Conservation (phyloP, 2,113 vertebrate genomes). For the Hiodon tergisus region DNA sequence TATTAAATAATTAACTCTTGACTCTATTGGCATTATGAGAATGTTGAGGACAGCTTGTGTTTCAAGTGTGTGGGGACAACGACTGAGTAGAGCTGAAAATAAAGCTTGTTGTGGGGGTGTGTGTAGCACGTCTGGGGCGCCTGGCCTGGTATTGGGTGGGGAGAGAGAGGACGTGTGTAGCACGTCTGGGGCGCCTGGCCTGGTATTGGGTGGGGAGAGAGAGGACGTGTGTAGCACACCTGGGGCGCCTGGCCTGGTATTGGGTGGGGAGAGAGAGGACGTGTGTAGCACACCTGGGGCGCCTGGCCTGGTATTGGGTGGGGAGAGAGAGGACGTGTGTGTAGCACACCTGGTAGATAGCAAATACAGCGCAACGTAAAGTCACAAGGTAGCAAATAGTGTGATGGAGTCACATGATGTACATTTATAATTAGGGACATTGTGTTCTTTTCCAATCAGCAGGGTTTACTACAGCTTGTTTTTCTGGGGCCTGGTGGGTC, state of each 20-base stretch:
- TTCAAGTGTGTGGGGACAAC: background rate
- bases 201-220: background rate
- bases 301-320: background rate
- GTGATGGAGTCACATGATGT: no score
- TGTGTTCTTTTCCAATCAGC: no score
- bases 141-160: background rate
- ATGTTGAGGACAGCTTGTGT: background rate
- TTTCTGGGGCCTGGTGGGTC: no score
- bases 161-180: background rate
- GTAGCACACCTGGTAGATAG: no score
- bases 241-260: no score
- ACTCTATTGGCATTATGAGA: background rate
- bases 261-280: background rate
- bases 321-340: background rate
- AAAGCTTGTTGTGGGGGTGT: background rate
- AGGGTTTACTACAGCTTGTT: no score
- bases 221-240: background rate
- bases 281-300: background rate
- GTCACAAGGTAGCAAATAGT: no score
- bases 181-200: background rate
- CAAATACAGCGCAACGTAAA: no score
- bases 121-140: no score
- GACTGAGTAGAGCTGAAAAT: background rate
- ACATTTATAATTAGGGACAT: no score
- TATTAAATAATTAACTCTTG: slow-evolving; percentile 4